These are phyloP conservation scores for Agrotis clavis DNA, from an alignment of 2,888 invertebrate species.

Conservation along the genomic window DNA sequence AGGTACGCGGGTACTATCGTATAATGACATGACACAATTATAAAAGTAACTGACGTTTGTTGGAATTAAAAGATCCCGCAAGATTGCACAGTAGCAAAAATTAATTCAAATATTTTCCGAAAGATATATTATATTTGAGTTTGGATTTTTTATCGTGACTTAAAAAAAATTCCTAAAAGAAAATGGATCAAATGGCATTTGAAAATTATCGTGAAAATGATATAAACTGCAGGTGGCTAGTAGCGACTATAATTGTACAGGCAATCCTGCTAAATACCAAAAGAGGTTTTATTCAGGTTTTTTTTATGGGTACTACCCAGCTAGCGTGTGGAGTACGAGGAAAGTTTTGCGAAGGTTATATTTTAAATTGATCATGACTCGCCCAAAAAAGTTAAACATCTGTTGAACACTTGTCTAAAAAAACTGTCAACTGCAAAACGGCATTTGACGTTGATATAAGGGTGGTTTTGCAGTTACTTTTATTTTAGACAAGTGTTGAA, in stretches of 20 bases:
- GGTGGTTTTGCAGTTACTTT: too few species aligned
- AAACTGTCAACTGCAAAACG: too few species aligned
- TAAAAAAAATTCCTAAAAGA: not conserved
- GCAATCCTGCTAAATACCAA: not conserved
- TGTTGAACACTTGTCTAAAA: too few species aligned
- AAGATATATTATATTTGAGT: not conserved
- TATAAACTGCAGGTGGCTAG: slow-evolving; percentile 4
- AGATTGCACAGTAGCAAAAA: not conserved
- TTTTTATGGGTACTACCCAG: too few species aligned
- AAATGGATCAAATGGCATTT: slow-evolving; percentile 11
- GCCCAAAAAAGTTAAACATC: too few species aligned
- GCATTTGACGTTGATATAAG: too few species aligned
- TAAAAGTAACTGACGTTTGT: not conserved
- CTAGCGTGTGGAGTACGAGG: not conserved
- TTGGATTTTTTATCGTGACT: not conserved
- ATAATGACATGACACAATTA: not conserved
- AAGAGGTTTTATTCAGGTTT: not conserved
- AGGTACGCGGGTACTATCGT: not conserved
- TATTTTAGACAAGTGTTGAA: too few species aligned
- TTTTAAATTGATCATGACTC: too few species aligned
- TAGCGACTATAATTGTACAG: not conserved
- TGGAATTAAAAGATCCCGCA: not conserved
- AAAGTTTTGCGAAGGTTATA: not conserved
- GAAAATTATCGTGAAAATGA: too few species aligned
- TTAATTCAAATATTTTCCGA: not conserved